Conservation (phyloP, 1,140 invertebrate species). For the Brachionus sp. region DNA sequence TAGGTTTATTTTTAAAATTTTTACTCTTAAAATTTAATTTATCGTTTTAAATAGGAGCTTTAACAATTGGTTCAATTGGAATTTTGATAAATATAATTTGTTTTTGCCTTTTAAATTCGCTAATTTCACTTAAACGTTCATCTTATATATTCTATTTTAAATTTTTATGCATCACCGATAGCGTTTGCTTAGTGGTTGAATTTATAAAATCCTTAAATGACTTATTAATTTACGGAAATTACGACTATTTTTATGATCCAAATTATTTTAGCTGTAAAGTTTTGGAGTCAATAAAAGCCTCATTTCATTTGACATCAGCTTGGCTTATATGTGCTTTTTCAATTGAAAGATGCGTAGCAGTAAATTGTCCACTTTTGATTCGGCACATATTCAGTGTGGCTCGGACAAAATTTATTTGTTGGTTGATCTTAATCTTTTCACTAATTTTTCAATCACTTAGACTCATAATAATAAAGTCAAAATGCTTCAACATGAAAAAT, state of each 20-base stretch:
- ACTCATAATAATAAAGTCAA: not conserved
- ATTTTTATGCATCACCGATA: conserved; percentile 33
- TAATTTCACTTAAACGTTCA: not conserved
- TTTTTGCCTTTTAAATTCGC: not conserved
- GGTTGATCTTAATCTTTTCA: not conserved
- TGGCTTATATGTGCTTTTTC: conserved; percentile 31
- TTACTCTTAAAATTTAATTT: not conserved
- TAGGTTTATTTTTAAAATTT: not conserved
- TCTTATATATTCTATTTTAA: conserved; percentile 42
- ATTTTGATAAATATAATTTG: not conserved
- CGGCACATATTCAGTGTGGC: conserved; percentile 1
- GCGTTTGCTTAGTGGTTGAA: not conserved
- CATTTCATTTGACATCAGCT: conserved; percentile 12
- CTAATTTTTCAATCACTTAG: not conserved
- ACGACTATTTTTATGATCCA: not conserved
- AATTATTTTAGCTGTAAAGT: conserved; percentile 24
- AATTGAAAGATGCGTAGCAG: conserved; percentile 1
- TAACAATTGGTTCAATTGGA: not conserved
- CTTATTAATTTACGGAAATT: not conserved
- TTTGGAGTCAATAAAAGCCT: not conserved
- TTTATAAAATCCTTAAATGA: conserved; percentile 33
- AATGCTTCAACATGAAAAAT: not conserved
- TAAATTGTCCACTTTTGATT: conserved; percentile 11
- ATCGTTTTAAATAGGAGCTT: not conserved
- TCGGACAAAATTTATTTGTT: conserved; percentile 1